A percentile compares a stretch with the other conserved stretches of the same genome.
Conservation (phyloP, 1,140 invertebrate species). For the Arctopsyche grandis region DNA sequence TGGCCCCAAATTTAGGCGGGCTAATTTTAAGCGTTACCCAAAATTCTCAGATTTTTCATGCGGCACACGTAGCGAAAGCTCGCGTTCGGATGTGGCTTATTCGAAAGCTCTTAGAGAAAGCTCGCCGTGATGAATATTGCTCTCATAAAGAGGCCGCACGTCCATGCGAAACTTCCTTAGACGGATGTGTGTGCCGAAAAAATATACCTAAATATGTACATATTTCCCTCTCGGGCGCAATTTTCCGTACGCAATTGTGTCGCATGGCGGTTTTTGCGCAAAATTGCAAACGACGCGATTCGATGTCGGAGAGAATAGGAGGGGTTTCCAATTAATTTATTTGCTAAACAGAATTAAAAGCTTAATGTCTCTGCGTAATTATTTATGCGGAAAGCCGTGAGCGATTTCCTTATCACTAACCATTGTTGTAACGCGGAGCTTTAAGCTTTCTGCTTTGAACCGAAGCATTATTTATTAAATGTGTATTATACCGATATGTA, state of each 20-base stretch:
- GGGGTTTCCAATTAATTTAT: conserved; percentile 22
- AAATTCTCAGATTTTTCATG: neutral
- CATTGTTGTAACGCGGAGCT: neutral
- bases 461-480: neutral
- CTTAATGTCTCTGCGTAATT: conserved; percentile 8
- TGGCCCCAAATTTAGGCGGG: too few relatives aligned
- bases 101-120: neutral
- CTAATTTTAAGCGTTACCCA: neutral
- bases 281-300: too few relatives aligned
- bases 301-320: neutral
- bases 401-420: conserved; percentile 14
- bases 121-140: neutral
- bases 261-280: too few relatives aligned
- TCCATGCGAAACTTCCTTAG: too few relatives aligned
- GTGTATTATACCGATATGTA: neutral
- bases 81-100: neutral
- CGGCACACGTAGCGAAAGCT: neutral
- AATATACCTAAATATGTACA: too few relatives aligned
- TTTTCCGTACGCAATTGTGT: too few relatives aligned
- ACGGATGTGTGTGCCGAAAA: too few relatives aligned
- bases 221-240: too few relatives aligned
- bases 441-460: neutral
- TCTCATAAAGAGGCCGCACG: neutral
- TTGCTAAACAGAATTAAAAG: conserved; percentile 27
- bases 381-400: conserved; percentile 19